Evolutionary conservation across 2,113 vertebrate species (phyloP).

Genomic region (Microtus pennsylvanicus): DNA sequence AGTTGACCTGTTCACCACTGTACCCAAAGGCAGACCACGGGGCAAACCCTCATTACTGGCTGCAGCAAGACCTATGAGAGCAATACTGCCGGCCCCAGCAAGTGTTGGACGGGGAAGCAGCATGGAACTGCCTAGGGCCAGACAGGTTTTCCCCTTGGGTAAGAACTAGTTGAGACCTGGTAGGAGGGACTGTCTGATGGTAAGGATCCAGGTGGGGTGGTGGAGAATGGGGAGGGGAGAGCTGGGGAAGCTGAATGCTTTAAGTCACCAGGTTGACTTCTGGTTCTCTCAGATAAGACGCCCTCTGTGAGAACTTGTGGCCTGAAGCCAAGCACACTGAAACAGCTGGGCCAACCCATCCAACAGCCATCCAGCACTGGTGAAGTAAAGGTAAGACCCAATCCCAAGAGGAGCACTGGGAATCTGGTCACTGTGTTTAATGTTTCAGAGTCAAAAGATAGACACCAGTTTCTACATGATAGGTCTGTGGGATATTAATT

Average conservation of each 20-base stretch:
- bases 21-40: conserved; percentile 84
- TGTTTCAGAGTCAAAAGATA: neutral
- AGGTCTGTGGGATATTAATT: neutral
- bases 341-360: conserved; percentile 90
- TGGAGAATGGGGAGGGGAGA: neutral
- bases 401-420: neutral
- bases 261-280: conserved; percentile 56
- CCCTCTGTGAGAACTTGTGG: conserved; percentile 88
- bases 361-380: conserved; percentile 77
- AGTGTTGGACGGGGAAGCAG: conserved; percentile 84
- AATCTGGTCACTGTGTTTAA: neutral
- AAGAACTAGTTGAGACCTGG: conserved; percentile 51
- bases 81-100: conserved; percentile 93
- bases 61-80: conserved; percentile 93
- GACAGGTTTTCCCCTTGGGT: conserved; percentile 85
- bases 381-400: conserved; percentile 82
- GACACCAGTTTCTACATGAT: neutral
- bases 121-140: conserved; percentile 76
- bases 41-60: conserved; percentile 84
- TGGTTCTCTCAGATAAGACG: conserved; percentile 85
- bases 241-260: neutral
- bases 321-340: conserved; percentile 94
- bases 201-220: neutral
- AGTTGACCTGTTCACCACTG: conserved; percentile 77
- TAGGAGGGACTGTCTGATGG: neutral